Evolutionary conservation across 2,888 invertebrate genomes (phyloP).

Genomic region (Lochmaea crataegi): DNA sequence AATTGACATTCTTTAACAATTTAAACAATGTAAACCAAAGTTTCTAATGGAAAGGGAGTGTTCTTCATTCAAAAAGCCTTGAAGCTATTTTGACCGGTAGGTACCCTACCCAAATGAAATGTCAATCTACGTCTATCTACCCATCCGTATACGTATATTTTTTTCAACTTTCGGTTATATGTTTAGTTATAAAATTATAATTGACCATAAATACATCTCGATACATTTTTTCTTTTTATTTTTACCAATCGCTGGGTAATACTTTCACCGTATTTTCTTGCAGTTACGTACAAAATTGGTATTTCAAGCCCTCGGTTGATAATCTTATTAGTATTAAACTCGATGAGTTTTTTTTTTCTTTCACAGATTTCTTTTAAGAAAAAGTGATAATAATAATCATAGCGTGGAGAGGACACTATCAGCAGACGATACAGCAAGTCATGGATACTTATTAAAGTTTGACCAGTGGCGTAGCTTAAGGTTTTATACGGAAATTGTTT

Average conservation of each 20-base stretch:
- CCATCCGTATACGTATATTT: not conserved
- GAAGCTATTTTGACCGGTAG: not conserved
- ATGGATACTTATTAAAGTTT: no score
- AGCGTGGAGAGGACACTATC: no score
- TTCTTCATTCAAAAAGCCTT: not conserved
- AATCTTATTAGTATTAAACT: not conserved
- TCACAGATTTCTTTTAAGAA: no score
- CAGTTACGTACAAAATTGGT: not conserved
- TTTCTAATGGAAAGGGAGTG: constrained; percentile 1
- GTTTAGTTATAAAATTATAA: not conserved
- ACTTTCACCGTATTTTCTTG: constrained; percentile 1
- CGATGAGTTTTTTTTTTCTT: no score
- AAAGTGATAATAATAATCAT: no score
- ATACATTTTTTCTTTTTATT: not conserved
- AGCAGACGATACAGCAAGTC: no score
- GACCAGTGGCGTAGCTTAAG: no score
- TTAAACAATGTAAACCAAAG: not conserved
- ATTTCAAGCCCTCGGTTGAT: not conserved
- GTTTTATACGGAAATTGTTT: no score
- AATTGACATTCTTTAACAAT: not conserved
- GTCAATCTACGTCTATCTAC: not conserved
- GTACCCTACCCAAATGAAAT: not conserved
- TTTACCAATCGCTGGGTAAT: not conserved
- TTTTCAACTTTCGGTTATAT: no score
- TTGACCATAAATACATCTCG: not conserved